Conservation (phyloP, 1,140 invertebrate genomes). For the Drosophila watanabei region DNA sequence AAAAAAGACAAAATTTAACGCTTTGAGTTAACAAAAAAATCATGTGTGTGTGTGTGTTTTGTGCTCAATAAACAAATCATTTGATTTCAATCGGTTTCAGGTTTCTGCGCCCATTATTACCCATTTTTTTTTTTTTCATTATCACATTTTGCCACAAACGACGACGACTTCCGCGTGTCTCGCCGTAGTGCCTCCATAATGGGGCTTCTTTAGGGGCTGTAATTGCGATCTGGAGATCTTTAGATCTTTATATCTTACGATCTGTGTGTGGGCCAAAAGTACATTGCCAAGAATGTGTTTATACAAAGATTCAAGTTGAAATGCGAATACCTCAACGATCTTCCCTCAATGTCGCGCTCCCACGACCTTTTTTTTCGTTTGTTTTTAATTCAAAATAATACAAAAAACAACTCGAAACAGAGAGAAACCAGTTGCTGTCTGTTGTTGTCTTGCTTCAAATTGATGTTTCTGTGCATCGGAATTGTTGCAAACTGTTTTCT, state of each 20-base stretch:
- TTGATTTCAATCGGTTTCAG: conserved; percentile 58
- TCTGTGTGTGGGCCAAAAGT: conserved; percentile 45
- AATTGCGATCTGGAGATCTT: conserved; percentile 22
- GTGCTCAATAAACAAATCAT: conserved; percentile 64
- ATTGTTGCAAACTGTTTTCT: conserved; percentile 15
- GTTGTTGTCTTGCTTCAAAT: conserved; percentile 8
- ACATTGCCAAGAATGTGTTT: conserved; percentile 32
- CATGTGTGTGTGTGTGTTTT: background rate
- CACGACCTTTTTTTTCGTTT: conserved; percentile 60
- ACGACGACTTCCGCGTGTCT: conserved; percentile 31
- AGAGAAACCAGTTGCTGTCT: conserved; percentile 32
- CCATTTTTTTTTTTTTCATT: conserved; percentile 29
- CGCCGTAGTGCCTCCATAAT: conserved; percentile 12
- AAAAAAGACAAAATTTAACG: conserved; percentile 9
- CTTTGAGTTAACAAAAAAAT: conserved; percentile 21
- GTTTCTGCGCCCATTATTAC: conserved; percentile 34
- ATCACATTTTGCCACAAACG: conserved; percentile 13
- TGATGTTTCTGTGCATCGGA: conserved; percentile 37
- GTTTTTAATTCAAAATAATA: background rate
- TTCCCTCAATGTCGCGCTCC: conserved; percentile 70
- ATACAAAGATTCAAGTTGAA: conserved; percentile 1
- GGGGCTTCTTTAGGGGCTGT: conserved; percentile 35
- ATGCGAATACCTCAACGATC: conserved; percentile 21
- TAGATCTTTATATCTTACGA: background rate
- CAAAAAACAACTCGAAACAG: conserved; percentile 29